A percentile compares a stretch with the other conserved stretches of the same genome.
Conservation (phyloP, 2,888 invertebrate species). For the Leptothorax acervorum region DNA sequence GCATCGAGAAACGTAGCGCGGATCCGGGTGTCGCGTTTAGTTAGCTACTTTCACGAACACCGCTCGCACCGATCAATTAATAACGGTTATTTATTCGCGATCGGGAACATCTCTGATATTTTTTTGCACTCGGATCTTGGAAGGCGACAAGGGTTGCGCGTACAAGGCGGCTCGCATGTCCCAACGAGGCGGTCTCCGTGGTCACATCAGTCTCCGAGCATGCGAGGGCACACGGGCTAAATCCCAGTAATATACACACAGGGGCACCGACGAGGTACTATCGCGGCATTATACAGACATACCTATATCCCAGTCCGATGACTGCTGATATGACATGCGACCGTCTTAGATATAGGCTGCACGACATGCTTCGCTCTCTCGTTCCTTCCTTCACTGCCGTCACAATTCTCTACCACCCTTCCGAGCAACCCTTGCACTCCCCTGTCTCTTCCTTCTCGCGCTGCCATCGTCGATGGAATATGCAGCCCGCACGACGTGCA, state of each 20-base stretch:
- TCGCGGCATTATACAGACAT: conserved; percentile 84
- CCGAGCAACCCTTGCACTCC: conserved; percentile 45
- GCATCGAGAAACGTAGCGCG: not conserved
- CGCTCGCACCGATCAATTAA: conserved; percentile 1
- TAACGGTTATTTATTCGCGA: conserved; percentile 37
- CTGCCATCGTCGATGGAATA: conserved; percentile 64
- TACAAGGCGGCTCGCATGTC: conserved; percentile 83
- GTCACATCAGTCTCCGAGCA: conserved; percentile 85
- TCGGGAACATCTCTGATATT: conserved; percentile 71
- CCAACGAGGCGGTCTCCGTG: conserved; percentile 85
- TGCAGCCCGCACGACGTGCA: conserved; percentile 56
- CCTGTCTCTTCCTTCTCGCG: conserved; percentile 58
- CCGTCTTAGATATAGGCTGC: conserved; percentile 84
- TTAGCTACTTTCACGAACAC: not conserved
- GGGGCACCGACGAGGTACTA: conserved; percentile 79
- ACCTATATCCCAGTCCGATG: conserved; percentile 84
- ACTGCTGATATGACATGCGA: conserved; percentile 86
- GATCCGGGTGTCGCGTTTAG: not conserved
- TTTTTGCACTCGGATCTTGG: conserved; percentile 57
- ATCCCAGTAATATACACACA: conserved; percentile 82
- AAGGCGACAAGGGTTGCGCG: conserved; percentile 70
- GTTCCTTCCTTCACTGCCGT: conserved; percentile 2
- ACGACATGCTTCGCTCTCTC: conserved; percentile 78
- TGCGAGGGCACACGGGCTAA: conserved; percentile 83
- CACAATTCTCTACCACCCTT: conserved; percentile 57